A percentile compares a stretch with the other conserved stretches of the same genome.
Evolutionary conservation across 2,113 vertebrate species (phyloP).

Genomic region (Clarias magur): DNA sequence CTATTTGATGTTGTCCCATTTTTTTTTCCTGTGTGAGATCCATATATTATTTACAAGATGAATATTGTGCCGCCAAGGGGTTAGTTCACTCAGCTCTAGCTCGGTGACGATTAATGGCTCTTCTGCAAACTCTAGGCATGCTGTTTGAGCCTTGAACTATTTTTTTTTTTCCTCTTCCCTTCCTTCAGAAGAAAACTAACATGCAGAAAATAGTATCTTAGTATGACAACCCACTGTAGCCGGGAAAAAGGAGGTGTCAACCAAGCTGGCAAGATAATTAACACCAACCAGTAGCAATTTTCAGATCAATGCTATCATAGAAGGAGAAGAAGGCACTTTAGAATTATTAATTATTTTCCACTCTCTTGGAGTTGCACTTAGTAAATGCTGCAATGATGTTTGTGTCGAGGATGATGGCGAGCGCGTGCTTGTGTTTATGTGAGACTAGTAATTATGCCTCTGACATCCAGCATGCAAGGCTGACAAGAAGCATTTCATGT

Average conservation of each 20-base stretch:
- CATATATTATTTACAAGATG: conserved; percentile 52
- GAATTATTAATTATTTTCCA: conserved; percentile 71
- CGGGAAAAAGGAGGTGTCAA: conserved; percentile 67
- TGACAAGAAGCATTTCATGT: conserved; percentile 55
- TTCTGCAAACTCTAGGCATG: conserved; percentile 67
- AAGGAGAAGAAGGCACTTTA: conserved; percentile 61
- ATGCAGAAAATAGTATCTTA: conserved; percentile 71
- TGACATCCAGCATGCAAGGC: conserved; percentile 64
- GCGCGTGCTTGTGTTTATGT: conserved; percentile 37
- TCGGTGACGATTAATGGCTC: conserved; percentile 64
- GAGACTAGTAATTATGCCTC: conserved; percentile 60
- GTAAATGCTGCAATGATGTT: conserved; percentile 63
- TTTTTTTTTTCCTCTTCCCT: conserved; percentile 50
- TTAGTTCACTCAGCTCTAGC: conserved; percentile 42
- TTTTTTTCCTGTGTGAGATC: conserved; percentile 21
- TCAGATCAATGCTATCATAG: conserved; percentile 70
- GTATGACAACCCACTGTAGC: conserved; percentile 68
- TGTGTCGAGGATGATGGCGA: conserved; percentile 44
- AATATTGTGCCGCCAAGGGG: conserved; percentile 46
- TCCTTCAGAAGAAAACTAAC: conserved; percentile 62
- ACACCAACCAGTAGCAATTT: conserved; percentile 74
- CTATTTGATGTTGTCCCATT: conserved; percentile 31
- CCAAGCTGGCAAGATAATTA: conserved; percentile 75
- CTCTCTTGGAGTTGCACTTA: conserved; percentile 66
- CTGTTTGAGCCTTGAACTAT: conserved; percentile 58